phyloP scores from a whole-genome alignment of 2,797 vertebrate genomes.

The Eulemur rubriventer region DNA sequence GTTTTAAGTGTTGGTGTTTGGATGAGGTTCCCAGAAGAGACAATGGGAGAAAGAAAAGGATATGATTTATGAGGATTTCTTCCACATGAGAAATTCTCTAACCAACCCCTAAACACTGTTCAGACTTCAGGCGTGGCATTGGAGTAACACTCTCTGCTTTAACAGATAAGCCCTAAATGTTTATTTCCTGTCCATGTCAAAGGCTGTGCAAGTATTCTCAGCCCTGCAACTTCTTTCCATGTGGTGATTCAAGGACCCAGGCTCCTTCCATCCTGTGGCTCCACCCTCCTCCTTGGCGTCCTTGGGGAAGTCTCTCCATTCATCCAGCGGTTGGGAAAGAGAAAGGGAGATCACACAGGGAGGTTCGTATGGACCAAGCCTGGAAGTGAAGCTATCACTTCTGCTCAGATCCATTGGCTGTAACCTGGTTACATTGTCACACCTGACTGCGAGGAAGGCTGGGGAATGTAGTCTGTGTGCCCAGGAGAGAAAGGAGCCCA shows the following conservation, averaged over 20 bases:
- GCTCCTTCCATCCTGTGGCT: not conserved
- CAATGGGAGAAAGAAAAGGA: not conserved
- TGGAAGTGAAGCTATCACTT: not conserved
- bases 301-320: not conserved
- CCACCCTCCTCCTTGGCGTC: not conserved
- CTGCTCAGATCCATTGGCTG: not conserved
- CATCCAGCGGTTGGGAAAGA: not conserved
- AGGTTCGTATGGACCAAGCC: not conserved
- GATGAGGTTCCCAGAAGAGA: not conserved
- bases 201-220: not conserved
- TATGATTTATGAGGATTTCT: not conserved
- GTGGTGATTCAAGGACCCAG: not conserved
- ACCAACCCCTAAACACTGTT: not conserved
- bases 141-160: not conserved
- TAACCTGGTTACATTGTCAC: not conserved
- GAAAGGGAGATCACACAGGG: not conserved
- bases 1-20: not conserved
- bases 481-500: not conserved
- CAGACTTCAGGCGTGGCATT: not conserved
- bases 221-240: conserved; percentile 1
- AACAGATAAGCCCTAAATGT: not conserved
- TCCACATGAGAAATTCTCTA: not conserved
- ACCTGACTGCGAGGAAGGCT: not conserved
- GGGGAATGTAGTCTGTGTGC: not conserved
- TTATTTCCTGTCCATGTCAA: not conserved